phyloP scores from a whole-genome alignment of 2,797 vertebrate genomes.

The Furcifer pardalis region DNA sequence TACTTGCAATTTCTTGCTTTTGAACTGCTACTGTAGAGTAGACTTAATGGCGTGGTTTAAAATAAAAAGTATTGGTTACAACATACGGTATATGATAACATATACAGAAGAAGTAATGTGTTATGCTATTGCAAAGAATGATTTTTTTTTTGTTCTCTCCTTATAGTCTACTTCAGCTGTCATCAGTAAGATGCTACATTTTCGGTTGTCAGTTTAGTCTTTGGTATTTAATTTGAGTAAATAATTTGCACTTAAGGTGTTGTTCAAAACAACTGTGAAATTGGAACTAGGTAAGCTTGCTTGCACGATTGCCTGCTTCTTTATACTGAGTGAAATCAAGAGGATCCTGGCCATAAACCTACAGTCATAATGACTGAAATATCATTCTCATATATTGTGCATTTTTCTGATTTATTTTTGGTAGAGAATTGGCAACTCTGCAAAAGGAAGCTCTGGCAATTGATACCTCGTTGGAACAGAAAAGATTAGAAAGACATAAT shows the following conservation, averaged over 20 bases:
- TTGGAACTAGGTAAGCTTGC: not conserved
- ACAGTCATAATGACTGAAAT: not conserved
- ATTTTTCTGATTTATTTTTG: slow-evolving; percentile 32
- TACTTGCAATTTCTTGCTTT: too few relatives aligned
- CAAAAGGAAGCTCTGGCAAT: slow-evolving; percentile 81
- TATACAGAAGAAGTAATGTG: not conserved
- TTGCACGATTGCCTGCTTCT: too few relatives aligned
- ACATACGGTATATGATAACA: too few relatives aligned
- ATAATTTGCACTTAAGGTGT: not conserved
- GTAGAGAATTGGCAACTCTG: slow-evolving; percentile 81
- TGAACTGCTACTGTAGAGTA: too few relatives aligned
- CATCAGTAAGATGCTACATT: not conserved
- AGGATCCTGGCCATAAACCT: not conserved
- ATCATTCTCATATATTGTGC: not conserved
- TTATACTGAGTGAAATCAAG: too few relatives aligned
- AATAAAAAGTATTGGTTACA: not conserved
- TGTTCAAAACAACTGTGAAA: not conserved
- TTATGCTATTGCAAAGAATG: not conserved
- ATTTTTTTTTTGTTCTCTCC: not conserved
- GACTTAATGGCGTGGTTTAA: not conserved
- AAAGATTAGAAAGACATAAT: slow-evolving; percentile 85
- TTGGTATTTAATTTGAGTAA: not conserved
- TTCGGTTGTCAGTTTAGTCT: too few relatives aligned
- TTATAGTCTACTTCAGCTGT: not conserved
- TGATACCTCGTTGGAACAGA: slow-evolving; percentile 86